A percentile compares a stretch with the other conserved stretches of the same genome.
Evolutionary conservation across 2,113 vertebrate species (phyloP).

Genomic region (Chrysochloris asiatica): DNA sequence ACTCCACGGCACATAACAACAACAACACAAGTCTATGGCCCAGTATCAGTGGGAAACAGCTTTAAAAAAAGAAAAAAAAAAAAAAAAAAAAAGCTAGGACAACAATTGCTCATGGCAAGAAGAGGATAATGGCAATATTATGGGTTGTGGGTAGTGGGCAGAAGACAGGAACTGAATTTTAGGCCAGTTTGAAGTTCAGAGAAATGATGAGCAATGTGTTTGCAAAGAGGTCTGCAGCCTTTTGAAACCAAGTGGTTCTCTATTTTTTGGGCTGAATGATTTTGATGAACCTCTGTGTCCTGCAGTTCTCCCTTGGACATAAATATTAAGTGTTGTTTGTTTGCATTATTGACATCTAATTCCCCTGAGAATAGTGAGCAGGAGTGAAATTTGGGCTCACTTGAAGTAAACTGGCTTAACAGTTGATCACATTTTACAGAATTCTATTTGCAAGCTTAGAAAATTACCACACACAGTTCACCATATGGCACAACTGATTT

Average conservation of each 20-base stretch:
- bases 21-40: too few relatives aligned
- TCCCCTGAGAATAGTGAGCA: neutral
- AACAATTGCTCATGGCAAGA: neutral
- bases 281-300: neutral
- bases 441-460: constrained; percentile 75
- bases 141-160: neutral
- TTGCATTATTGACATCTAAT: constrained; percentile 36
- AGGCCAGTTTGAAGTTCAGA: neutral
- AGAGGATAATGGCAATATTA: too few relatives aligned
- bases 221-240: neutral
- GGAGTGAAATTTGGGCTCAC: constrained; percentile 9
- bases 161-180: neutral
- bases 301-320: neutral
- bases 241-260: neutral
- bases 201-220: too few relatives aligned
- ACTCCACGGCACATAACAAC: too few relatives aligned
- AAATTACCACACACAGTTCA: constrained; percentile 72
- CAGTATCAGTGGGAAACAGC: too few relatives aligned
- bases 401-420: constrained; percentile 41
- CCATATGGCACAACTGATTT: constrained; percentile 75
- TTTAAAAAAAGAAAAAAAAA: too few relatives aligned
- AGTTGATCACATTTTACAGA: constrained; percentile 70
- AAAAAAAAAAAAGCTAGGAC: neutral
- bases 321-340: constrained; percentile 3
- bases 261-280: neutral